Evolutionary conservation across 2,113 vertebrate genomes (phyloP).

Genomic region (Chaenocephalus aceratus): DNA sequence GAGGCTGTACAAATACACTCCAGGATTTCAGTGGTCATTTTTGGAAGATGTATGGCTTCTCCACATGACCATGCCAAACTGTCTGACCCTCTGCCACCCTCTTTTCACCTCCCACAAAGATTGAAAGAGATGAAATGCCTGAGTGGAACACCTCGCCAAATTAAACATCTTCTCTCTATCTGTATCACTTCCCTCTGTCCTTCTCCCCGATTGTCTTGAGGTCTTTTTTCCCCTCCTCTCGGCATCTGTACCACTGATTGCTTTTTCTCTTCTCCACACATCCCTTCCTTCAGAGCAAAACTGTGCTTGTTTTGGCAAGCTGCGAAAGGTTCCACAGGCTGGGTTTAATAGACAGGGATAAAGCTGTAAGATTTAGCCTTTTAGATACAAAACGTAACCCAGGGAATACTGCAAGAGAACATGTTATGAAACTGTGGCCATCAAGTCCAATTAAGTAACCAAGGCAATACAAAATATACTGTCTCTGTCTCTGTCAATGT

Average conservation of each 20-base stretch:
- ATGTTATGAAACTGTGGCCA: neutral
- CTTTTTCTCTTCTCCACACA: slow-evolving; percentile 56
- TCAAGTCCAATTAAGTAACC: slow-evolving; percentile 32
- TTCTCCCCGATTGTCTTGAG: slow-evolving; percentile 24
- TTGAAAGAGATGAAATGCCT: slow-evolving; percentile 67
- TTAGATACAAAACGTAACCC: slow-evolving; percentile 10
- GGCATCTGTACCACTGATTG: slow-evolving; percentile 52
- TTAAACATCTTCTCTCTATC: slow-evolving; percentile 66
- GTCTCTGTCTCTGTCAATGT: slow-evolving; percentile 26
- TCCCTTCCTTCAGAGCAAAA: slow-evolving; percentile 45
- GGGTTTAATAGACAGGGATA: slow-evolving; percentile 27
- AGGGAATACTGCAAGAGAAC: neutral
- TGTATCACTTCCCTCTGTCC: slow-evolving; percentile 52
- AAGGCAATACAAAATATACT: slow-evolving; percentile 7
- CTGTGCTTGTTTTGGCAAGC: slow-evolving; percentile 37
- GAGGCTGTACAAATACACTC: neutral
- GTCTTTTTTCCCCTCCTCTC: slow-evolving; percentile 4
- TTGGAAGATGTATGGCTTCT: slow-evolving; percentile 50
- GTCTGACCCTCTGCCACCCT: slow-evolving; percentile 9
- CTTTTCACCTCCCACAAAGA: slow-evolving; percentile 54
- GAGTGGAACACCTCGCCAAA: slow-evolving; percentile 49
- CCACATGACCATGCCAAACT: slow-evolving; percentile 19
- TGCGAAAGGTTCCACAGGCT: slow-evolving; percentile 24
- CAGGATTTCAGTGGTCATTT: slow-evolving; percentile 30
- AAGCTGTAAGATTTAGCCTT: slow-evolving; percentile 20